Percentiles rank a stretch among this genome's conserved stretches.
Evolutionary conservation across 1,140 invertebrate genomes (phyloP).

Genomic region (Ruditapes philippinarum): DNA sequence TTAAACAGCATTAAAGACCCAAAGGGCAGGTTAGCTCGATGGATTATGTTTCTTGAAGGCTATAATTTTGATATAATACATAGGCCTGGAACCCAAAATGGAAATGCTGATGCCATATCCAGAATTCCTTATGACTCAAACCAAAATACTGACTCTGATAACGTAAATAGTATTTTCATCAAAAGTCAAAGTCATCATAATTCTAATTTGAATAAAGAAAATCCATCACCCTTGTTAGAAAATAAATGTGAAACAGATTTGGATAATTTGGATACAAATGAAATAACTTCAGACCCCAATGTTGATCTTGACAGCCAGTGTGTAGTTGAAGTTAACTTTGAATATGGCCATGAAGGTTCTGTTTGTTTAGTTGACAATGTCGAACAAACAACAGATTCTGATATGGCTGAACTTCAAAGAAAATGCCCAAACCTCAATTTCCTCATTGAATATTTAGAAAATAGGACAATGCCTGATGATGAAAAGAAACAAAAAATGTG

Average conservation of each 20-base stretch:
- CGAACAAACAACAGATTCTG: neutral
- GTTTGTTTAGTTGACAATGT: neutral
- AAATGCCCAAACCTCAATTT: slow-evolving; percentile 13
- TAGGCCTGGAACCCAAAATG: slow-evolving; percentile 33
- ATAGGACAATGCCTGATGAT: slow-evolving; percentile 33
- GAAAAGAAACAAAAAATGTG: slow-evolving; percentile 56
- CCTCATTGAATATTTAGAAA: slow-evolving; percentile 48
- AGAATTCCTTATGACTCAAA: slow-evolving; percentile 11
- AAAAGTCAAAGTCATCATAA: too few relatives aligned
- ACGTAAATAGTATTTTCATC: too few relatives aligned
- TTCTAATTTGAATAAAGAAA: too few relatives aligned
- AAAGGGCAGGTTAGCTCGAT: slow-evolving; percentile 49
- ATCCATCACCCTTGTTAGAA: too few relatives aligned
- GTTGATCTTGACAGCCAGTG: neutral
- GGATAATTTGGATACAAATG: neutral
- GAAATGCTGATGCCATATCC: slow-evolving; percentile 53
- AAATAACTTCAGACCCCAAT: neutral
- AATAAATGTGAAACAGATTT: too few relatives aligned
- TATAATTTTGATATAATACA: slow-evolving; percentile 50
- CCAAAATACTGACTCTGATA: neutral
- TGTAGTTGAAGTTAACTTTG: neutral
- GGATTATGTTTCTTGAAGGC: slow-evolving; percentile 57
- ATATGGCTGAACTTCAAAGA: slow-evolving; percentile 41
- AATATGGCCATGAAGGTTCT: neutral
- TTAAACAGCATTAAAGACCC: slow-evolving; percentile 53